Base-by-base conservation (phyloP, 2,888 invertebrate genomes). In the Acrocyrtus sp. region DNA sequence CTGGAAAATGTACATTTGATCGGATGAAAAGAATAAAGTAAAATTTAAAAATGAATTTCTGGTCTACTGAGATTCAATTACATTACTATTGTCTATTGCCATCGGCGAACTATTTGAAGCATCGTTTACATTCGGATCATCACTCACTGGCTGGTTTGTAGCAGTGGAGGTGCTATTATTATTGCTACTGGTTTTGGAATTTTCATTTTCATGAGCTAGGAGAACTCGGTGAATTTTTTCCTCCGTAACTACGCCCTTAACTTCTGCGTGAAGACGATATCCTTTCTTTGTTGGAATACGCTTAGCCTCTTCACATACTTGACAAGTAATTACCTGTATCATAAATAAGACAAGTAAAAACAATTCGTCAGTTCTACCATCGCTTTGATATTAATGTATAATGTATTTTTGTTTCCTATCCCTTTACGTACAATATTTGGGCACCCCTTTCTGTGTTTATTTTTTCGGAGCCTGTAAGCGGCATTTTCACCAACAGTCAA, bases 401-500 rank as follows among this genome's bases (percentile, higher is more conserved):
- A n/a, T n/a, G n/a, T n/a, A 39, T 10, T 39, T 39, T 39, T 39
- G 39, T 10, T 10, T 39, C 12, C 12, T 39, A 12, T 39, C 8
- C 8, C 8, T 39, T 45, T 45, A 17, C 27, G 15, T 72, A 79
- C 78, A 61, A 77, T 67, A 24, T 51, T 69, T 6, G 78, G 75
- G 29, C 47, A 26, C 26, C 67, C 65, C 61, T 78, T 78, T 6
- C 54, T 39, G 12, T 56, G 57, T 45, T 75, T 78, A 57, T 65
- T 74, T 56, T 72, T 68, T 15, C 62, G 41, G 27, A 80, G 65
- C 21, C 78, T 47, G 61, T 77, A 78, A 8, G 62, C 72, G 4
- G 74, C 73, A 61, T 75, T 80, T 3, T 65, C 53, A 17, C 80
- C 80, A 26, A 77, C 72, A 17, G 63, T 53, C 6, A 80, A 54